These are phyloP conservation scores for Syritta pipiens DNA, from an alignment of 2,888 invertebrate species.

Conservation along the genomic window DNA sequence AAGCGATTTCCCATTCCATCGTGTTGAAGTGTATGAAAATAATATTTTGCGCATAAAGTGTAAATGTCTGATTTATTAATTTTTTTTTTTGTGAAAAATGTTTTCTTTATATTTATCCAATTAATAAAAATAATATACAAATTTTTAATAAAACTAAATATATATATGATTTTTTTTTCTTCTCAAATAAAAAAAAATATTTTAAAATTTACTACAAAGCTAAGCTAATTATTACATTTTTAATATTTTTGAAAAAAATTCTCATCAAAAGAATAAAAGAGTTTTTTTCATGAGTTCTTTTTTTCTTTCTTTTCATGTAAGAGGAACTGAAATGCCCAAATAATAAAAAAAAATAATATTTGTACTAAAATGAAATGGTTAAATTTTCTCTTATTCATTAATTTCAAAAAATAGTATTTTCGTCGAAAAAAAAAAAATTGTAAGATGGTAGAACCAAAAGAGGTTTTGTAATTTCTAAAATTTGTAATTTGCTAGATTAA, in stretches of 20 bases:
- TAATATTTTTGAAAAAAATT: constrained; percentile 20
- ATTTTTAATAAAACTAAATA: constrained; percentile 52
- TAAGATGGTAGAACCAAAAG: constrained; percentile 41
- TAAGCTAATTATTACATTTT: constrained; percentile 44
- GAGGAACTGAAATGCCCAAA: constrained; percentile 61
- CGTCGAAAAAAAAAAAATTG: background rate
- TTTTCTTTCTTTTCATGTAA: constrained; percentile 24
- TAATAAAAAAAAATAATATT: no score
- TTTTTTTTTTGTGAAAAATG: constrained; percentile 35
- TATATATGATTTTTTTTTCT: constrained; percentile 21
- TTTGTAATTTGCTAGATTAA: constrained; percentile 63
- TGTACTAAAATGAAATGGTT: constrained; percentile 67
- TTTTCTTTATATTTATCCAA: constrained; percentile 56
- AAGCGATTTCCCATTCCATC: no score
- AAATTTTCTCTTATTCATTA: constrained; percentile 31
- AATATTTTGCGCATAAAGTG: constrained; percentile 20
- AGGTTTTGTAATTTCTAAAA: constrained; percentile 43
- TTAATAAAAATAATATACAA: constrained; percentile 57
- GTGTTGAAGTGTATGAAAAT: constrained; percentile 3
- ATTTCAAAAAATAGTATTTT: constrained; percentile 14
- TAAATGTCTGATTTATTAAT: constrained; percentile 1
- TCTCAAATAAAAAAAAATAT: constrained; percentile 30
- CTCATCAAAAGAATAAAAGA: constrained; percentile 5
- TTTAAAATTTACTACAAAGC: constrained; percentile 60
- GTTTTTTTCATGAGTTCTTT: constrained; percentile 6